Conservation (phyloP, 2,888 invertebrate species). For the Ferdinandea cuprea region DNA sequence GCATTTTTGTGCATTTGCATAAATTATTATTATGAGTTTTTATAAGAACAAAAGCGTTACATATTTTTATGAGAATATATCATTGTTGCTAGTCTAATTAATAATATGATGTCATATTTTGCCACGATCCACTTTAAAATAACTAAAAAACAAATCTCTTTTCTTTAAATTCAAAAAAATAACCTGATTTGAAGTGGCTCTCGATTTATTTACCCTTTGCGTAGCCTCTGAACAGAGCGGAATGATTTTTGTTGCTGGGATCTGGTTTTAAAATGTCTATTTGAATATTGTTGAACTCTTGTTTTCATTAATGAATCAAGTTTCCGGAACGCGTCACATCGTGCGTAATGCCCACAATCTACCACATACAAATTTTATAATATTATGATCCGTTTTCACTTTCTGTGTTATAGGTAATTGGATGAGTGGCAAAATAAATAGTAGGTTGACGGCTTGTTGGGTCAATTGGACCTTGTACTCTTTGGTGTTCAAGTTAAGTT, state of each 20-base stretch:
- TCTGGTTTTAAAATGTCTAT: neutral
- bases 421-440: conserved; percentile 20
- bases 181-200: conserved; percentile 24
- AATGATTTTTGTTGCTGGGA: neutral
- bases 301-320: conserved; percentile 57
- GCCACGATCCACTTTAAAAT: conserved; percentile 15
- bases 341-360: too few relatives aligned
- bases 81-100: conserved; percentile 7
- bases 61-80: too few relatives aligned
- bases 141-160: neutral
- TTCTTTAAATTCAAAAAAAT: neutral
- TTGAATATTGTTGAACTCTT: conserved; percentile 43
- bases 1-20: too few relatives aligned
- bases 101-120: neutral
- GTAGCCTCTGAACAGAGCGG: neutral
- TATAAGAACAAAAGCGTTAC: too few relatives aligned
- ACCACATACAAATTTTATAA: conserved; percentile 10
- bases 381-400: conserved; percentile 55
- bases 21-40: neutral
- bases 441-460: conserved; percentile 31
- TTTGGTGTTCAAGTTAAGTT: neutral
- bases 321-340: conserved; percentile 57
- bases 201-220: conserved; percentile 28
- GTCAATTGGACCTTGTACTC: conserved; percentile 23
- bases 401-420: conserved; percentile 36